Base-by-base conservation (phyloP, 2,113 vertebrate species). In the Saiga tatarica region DNA sequence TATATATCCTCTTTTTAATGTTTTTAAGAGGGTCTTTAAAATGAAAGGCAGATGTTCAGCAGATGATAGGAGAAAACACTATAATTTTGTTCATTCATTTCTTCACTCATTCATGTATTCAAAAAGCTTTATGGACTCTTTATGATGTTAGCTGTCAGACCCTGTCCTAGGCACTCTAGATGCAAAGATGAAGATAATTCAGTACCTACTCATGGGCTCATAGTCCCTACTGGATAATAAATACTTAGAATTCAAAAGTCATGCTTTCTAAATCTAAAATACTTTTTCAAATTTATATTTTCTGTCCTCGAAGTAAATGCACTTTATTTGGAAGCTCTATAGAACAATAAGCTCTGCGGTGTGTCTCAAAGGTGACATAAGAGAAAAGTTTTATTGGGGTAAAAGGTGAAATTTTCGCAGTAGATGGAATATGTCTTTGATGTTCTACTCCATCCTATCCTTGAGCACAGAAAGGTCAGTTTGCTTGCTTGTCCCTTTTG, bases 261-360 rank as follows among this genome's bases (percentile, higher is more conserved):
- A 76, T 76, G 42, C 7, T 95, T 97, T 88, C 55, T 91, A 62
- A 95, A 91, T 71, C 55, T 78, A 67, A 94, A 92, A 71, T 74
- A 42, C 21, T 17, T 30, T 33, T 76, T 91, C 13, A 79, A n/a
- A 93, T 93, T 78, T 92, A 53, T 59, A 84, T 11, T 94, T 25
- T 28, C 59, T 21, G 14, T 64, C n/a, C 25, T 78, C 2, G 4
- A 79, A 39, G 67, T 55, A 95, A 92, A 67, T 25, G 1, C 16
- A 60, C 91, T 57, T 91, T 94, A 88, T 60, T 33, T n/a, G 81
- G n/a, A 19, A 83, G 55, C 12, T 87, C 15, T 83, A 36, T 5
- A 59, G 79, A 87, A 81, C 71, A 91, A 16, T 50, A 94, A 26
- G 62, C 36, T 96, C 89, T 62, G 33, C 15, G 45, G 21, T 76